These are phyloP conservation scores for Eriosoma lanigerum DNA, from an alignment of 1,140 invertebrate species.

Conservation along the genomic window DNA sequence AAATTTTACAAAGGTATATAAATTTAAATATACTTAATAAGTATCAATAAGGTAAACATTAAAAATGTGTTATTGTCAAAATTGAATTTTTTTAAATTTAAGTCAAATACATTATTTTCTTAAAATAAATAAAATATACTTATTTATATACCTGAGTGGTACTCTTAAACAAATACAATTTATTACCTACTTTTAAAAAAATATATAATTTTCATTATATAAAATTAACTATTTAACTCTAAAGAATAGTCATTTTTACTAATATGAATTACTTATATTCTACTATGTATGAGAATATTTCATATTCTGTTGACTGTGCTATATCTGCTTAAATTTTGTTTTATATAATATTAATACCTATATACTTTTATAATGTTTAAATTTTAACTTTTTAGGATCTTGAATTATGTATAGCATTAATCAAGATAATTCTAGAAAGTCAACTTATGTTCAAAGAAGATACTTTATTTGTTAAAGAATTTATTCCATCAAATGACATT, in stretches of 20 bases:
- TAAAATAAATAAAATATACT: no score
- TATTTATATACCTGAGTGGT: no score
- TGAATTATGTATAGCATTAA: constrained; percentile 22
- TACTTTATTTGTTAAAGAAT: constrained; percentile 37
- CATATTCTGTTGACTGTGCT: no score
- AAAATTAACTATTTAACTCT: not conserved
- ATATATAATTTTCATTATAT: not conserved
- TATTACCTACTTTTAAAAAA: not conserved
- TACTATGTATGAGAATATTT: no score
- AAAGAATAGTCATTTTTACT: not conserved
- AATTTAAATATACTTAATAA: no score
- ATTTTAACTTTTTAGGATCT: constrained; percentile 14
- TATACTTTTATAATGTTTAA: not conserved
- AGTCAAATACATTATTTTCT: no score
- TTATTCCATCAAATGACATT: constrained; percentile 20
- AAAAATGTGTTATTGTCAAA: not conserved
- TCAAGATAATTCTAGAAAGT: constrained; percentile 29
- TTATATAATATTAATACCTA: no score
- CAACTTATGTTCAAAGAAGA: constrained; percentile 49
- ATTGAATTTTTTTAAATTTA: not conserved
- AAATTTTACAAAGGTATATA: not conserved
- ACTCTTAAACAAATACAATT: no score
- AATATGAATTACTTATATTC: not conserved
- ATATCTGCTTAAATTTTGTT: not conserved
- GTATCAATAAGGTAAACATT: not conserved